phyloP scores from a whole-genome alignment of 1,140 invertebrate genomes.

The Atta colombica region DNA sequence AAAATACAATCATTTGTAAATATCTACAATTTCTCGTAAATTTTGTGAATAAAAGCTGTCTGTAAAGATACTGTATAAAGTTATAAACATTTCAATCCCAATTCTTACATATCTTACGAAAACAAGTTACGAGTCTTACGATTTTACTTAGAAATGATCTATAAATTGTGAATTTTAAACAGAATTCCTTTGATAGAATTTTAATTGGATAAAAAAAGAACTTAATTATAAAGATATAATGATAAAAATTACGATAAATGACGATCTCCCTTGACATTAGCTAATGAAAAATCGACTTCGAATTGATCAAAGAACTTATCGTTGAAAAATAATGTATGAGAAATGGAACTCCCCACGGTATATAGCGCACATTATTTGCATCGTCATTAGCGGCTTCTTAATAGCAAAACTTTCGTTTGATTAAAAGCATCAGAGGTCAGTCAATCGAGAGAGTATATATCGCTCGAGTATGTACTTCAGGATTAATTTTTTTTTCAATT shows the following conservation, averaged over 20 bases:
- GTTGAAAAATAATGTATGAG: constrained; percentile 14
- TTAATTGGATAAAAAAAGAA: constrained; percentile 14
- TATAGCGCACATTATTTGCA: background rate
- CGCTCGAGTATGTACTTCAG: background rate
- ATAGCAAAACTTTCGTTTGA: background rate
- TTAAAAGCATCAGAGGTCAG: background rate
- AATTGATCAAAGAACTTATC: background rate
- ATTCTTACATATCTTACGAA: too few species aligned
- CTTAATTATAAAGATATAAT: background rate
- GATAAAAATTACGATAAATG: background rate
- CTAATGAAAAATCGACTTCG: background rate
- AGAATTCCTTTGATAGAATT: background rate
- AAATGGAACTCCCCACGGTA: background rate
- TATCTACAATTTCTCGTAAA: too few species aligned
- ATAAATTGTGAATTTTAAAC: background rate
- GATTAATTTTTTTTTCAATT: background rate
- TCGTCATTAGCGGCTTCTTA: background rate
- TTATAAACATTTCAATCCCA: too few species aligned
- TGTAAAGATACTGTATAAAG: too few species aligned
- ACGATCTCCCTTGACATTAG: background rate
- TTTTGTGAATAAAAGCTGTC: too few species aligned
- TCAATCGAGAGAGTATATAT: background rate
- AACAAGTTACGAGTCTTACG: too few species aligned
- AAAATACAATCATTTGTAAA: too few species aligned
- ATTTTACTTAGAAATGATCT: too few species aligned